Base-by-base conservation (phyloP, 2,797 vertebrate species). In the Epinephelus awoara region DNA sequence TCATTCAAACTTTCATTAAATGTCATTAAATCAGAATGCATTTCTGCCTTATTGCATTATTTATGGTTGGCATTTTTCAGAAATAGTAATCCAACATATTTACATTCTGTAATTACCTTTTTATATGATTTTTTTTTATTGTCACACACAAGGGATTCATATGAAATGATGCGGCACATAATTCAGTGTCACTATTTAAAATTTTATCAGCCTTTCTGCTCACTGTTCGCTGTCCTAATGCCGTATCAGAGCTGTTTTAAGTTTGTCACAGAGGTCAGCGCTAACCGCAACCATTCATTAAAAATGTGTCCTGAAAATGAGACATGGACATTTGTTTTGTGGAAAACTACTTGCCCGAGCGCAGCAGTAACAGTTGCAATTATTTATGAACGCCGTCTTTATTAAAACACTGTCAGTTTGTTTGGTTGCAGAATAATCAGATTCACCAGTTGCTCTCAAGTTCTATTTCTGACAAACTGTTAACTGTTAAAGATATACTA, bases 1-100 rank as follows among this genome's bases (percentile, higher is more conserved):
- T 44, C 23, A 15, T 44, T 65, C 15, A 59, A 27, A 71, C 59
- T 27, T 49, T 19, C 6, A 44, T 56, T 8, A 50, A 67, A 64
- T 42, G 8, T 34, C 34, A 34, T 34, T 34, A 34, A 34, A 34
- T 34, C 34, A 42, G 3, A 42, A 42, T 42, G 40, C 11, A 42
- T 42, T 42, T 42, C 3, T 42, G 9, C 9, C 3, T 42, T 42
- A 42, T 12, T 42, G 3, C 40, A 42, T 42, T 42, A 10, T 42
- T 55, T 72, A 29, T 52, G 18, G 42, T 29, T 5, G 15, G 1
- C 29, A 44, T 73, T 54, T 68, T 46, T 40, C 12, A 44, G 18
- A 18, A 71, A 14, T 34, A 63, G 8, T 8, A 46, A 29, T 14
- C 52, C 6, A 38, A 25, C 25, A 14, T 51, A 51, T 79, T 49